These are phyloP conservation scores for Pissodes strobi DNA, from an alignment of 1,140 invertebrate species.

Conservation along the genomic window DNA sequence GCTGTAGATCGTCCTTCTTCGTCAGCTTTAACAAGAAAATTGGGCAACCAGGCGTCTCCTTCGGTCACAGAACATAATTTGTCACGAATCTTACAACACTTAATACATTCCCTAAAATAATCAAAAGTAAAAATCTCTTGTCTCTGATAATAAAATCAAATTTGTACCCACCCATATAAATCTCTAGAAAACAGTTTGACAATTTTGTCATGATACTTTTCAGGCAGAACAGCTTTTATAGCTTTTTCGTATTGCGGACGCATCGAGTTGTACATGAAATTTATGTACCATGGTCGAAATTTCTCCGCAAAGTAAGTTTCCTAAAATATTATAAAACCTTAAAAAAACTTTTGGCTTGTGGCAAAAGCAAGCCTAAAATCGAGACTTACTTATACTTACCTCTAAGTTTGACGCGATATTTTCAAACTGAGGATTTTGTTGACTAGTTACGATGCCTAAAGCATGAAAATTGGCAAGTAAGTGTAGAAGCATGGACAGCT, in stretches of 20 bases:
- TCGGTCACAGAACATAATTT: conserved; percentile 65
- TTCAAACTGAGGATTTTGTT: conserved; percentile 64
- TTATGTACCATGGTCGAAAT: conserved; percentile 66
- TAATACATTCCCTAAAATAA: too few species aligned
- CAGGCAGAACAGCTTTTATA: conserved; percentile 65
- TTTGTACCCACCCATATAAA: conserved; percentile 53
- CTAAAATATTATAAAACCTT: too few species aligned
- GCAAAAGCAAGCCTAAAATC: too few species aligned
- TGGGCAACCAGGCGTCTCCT: conserved; percentile 75
- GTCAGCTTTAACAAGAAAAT: conserved; percentile 68
- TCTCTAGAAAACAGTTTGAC: conserved; percentile 61
- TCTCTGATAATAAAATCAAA: conserved; percentile 20
- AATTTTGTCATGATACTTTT: conserved; percentile 62
- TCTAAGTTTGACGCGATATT: conserved; percentile 55
- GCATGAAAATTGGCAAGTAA: conserved; percentile 70
- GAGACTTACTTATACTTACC: too few species aligned
- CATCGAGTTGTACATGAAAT: conserved; percentile 62
- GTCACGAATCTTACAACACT: conserved; percentile 24
- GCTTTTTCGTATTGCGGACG: conserved; percentile 63
- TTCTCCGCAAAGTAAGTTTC: conserved; percentile 65
- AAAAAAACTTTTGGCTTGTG: too few species aligned
- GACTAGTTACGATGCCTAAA: conserved; percentile 68
- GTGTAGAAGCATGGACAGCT: conserved; percentile 61
- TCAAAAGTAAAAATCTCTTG: neutral
- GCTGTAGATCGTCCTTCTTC: conserved; percentile 50